Base-by-base conservation (phyloP, 1,140 invertebrate genomes). In the Habropoda laboriosa region DNA sequence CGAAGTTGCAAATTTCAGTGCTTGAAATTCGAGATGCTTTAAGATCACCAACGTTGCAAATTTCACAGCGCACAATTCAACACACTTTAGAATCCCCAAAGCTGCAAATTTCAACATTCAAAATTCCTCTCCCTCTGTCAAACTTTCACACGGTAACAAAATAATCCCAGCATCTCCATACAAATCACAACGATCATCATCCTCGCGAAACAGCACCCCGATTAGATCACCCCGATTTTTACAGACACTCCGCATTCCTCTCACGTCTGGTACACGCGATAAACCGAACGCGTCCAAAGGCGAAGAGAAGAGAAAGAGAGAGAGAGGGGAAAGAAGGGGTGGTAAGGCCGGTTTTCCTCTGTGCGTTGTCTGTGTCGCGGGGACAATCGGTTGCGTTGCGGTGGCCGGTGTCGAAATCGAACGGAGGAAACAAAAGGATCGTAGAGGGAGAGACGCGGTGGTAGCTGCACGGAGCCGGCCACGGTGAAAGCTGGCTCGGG, bases 401-500 rank as follows among this genome's bases (percentile, higher is more conserved):
- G 35, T 38, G 38, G 38, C n/a, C 42, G 49, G 79, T 75, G 79
- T 83, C 73, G 79, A 83, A 82, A 83, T 68, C 38, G 47, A 13
- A 35, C 27, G 42, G 24, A 47, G 60, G 61, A 73, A 32, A 70
- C 79, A 81, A 68, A 72, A 68, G 72, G 64, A 61, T 47, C n/a
- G 57, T 2, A 12, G 57, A 35, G 53, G 6, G 57, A 35, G 53
- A 32, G 55, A 32, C 68, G 35, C 51, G 57, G 58, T 79, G 70
- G 77, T 79, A 53, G 68, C 70, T 30, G 68, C 27, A 27, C 32
- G 32, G 35, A 61, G 57, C 55, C 38, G 64, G 16, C 18, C 42
- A 38, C 63, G 82, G 83, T 85, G 83, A 86, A 86, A 86, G 83
- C 83, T 67, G 60, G 49, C 16, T 57, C 60, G 72, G 84, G 72